These are phyloP conservation scores for Nyctibius bracteatus DNA, from an alignment of 2,113 vertebrate genomes.

Conservation along the genomic window DNA sequence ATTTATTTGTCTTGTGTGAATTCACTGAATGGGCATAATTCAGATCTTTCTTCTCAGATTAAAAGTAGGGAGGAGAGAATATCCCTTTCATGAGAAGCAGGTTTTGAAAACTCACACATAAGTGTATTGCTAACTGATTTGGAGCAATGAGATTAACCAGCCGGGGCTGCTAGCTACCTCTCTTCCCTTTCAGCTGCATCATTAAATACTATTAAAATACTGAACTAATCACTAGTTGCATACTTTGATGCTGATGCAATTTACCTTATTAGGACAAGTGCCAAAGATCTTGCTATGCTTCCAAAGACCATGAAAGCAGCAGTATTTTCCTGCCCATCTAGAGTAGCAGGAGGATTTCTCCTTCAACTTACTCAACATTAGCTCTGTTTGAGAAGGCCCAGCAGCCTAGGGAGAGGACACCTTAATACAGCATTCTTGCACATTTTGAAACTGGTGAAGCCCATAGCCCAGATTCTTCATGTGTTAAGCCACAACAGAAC, in stretches of 20 bases:
- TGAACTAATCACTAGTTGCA: background rate
- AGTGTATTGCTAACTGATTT: background rate
- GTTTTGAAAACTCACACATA: background rate
- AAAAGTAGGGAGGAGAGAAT: background rate
- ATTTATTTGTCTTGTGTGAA: background rate
- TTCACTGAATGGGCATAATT: background rate
- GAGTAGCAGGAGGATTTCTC: background rate
- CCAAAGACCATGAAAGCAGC: background rate
- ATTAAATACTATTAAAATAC: background rate
- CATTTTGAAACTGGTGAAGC: background rate
- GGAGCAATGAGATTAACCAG: background rate
- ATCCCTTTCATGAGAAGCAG: background rate
- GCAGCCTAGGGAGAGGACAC: background rate
- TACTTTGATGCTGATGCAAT: background rate
- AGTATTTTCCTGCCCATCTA: background rate
- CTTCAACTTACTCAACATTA: background rate
- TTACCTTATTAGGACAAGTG: background rate
- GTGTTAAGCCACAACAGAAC: background rate
- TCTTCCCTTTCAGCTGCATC: background rate
- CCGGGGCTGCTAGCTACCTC: background rate
- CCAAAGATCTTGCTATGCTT: background rate
- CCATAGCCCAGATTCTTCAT: background rate
- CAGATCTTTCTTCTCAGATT: background rate
- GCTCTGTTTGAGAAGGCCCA: background rate
- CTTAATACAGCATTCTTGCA: background rate